These are phyloP conservation scores for Drosophila suzukii DNA, from an alignment of 1,140 invertebrate genomes.

Conservation along the genomic window DNA sequence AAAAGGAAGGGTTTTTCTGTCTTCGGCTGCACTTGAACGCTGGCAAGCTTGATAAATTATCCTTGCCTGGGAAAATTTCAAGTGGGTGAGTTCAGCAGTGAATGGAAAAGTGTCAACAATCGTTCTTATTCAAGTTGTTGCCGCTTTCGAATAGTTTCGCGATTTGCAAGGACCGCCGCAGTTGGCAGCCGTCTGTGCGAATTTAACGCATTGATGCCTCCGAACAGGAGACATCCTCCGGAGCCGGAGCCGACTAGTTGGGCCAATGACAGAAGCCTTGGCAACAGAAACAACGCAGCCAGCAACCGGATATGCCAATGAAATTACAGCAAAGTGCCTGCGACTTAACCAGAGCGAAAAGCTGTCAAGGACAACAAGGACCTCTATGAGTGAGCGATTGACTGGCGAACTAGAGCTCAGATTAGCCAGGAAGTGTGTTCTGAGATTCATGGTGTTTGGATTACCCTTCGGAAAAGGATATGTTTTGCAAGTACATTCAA, in stretches of 20 bases:
- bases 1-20: constrained; percentile 2
- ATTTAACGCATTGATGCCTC: constrained; percentile 62
- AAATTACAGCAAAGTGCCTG: constrained; percentile 60
- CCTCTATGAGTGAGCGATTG: constrained; percentile 10
- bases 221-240: constrained; percentile 39
- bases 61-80: constrained; percentile 4
- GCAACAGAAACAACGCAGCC: constrained; percentile 3
- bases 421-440: constrained; percentile 12
- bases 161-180: constrained; percentile 18
- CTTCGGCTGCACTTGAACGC: constrained; percentile 30
- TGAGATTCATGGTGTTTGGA: background rate
- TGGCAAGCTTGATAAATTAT: constrained; percentile 54
- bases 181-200: constrained; percentile 29
- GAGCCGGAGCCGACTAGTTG: constrained; percentile 28
- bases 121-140: constrained; percentile 68
- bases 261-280: constrained; percentile 27
- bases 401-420: background rate
- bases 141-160: constrained; percentile 40
- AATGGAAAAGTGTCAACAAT: constrained; percentile 52
- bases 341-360: constrained; percentile 58
- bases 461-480: background rate
- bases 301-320: constrained; percentile 52
- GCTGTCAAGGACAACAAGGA: constrained; percentile 32
- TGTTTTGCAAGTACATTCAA: too few species aligned
- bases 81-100: constrained; percentile 16